phyloP scores from a whole-genome alignment of 2,797 vertebrate species.

The Notolabrus celidotus region DNA sequence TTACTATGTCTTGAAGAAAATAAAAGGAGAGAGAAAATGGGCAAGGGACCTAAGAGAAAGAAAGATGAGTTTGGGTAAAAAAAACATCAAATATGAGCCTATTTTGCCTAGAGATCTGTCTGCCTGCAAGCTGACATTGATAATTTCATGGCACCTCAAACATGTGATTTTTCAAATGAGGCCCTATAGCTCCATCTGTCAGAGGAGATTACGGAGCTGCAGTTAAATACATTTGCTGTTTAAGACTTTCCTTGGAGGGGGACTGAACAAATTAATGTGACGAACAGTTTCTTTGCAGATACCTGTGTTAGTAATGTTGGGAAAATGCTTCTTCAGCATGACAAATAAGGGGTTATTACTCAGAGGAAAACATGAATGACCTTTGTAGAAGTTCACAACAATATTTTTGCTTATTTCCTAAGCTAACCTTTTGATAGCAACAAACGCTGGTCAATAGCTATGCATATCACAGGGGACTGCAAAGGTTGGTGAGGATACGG shows the following conservation, averaged over 20 bases:
- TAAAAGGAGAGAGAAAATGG: slow-evolving; percentile 41
- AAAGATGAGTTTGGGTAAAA: slow-evolving; percentile 19
- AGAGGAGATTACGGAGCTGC: slow-evolving; percentile 79
- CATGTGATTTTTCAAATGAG: slow-evolving; percentile 82
- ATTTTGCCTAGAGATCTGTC: slow-evolving; percentile 67
- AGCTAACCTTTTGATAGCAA: slow-evolving; percentile 63
- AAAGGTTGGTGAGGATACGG: slow-evolving; percentile 24
- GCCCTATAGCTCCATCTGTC: slow-evolving; percentile 83
- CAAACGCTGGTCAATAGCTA: slow-evolving; percentile 39
- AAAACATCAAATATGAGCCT: slow-evolving; percentile 54
- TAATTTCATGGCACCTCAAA: slow-evolving; percentile 88
- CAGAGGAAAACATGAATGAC: slow-evolving; percentile 46
- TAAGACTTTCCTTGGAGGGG: slow-evolving; percentile 71
- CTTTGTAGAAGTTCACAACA: slow-evolving; percentile 50
- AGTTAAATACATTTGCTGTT: slow-evolving; percentile 70
- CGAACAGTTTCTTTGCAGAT: slow-evolving; percentile 63
- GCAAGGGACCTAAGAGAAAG: slow-evolving; percentile 37
- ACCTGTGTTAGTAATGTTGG: slow-evolving; percentile 56
- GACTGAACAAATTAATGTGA: slow-evolving; percentile 73
- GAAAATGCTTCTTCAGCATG: slow-evolving; percentile 10
- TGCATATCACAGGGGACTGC: slow-evolving; percentile 28
- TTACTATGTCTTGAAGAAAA: slow-evolving; percentile 65
- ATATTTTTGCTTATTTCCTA: slow-evolving; percentile 49
- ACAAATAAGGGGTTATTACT: slow-evolving; percentile 43
- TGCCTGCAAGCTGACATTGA: slow-evolving; percentile 85